Base-by-base conservation (phyloP, 1,140 invertebrate genomes). In the Drosophila sp. region DNA sequence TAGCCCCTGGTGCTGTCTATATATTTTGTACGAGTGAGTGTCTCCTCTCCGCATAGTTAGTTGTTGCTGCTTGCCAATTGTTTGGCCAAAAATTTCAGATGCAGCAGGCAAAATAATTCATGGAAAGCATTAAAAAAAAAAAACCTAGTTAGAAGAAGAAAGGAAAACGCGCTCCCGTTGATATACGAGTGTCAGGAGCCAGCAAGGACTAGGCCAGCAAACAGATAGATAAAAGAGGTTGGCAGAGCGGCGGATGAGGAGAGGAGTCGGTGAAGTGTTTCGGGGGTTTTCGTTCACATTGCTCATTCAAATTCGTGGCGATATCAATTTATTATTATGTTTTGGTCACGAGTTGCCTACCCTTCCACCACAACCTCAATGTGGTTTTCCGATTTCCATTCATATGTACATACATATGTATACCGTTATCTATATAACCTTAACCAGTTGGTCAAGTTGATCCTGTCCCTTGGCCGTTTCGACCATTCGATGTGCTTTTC, bases 251-350 rank as follows among this genome's bases (percentile, higher is more conserved):
- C 17, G 17, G 17, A 17, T 17, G 17, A 17, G 17, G 27, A 23
- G 33, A 8, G 11, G 35, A 25, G 62, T 11, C 2, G 8, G 35
- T 50, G 47, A 11, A 56, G 41, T 17, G 17, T 17, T 17, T 17
- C 17, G 17, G 58, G 67, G 67, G 69, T 83, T 57, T 73, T 11
- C 1, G 38, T 40, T 11, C 63, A 64, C 61, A 76, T 69, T 72
- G 65, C 76, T 82, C 64, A 87, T 82, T 87, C 75, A 79, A 87
- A 79, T 86, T 79, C 66, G 66, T 54, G 82, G 75, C 60, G 68
- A 82, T 85, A 86, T 79, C 83, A 86, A 87, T 79, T 86, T 87
- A 87, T 86, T 85, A 79, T 86, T 86, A 78, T 81, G 80, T 72
- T 65, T 67, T 65, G 75, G 50, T 65, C 63, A 60, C 66, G 62